Conservation (phyloP, 2,888 invertebrate species). For the Catocala sponsa region DNA sequence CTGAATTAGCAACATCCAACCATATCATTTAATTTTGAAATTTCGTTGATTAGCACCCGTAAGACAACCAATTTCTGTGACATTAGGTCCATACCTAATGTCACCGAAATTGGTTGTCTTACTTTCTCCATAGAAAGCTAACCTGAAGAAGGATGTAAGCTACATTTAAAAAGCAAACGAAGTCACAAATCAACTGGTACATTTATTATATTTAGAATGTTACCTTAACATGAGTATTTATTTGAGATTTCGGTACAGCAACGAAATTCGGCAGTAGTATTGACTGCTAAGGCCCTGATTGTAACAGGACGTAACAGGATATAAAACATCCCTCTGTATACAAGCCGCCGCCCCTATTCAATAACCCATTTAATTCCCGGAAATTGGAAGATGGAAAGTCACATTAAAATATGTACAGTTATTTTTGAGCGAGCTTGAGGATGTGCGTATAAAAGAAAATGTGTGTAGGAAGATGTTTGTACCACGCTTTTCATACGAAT, state of each 20-base stretch:
- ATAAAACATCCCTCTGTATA: slow-evolving; percentile 38
- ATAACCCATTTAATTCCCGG: slow-evolving; percentile 45
- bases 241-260: background rate
- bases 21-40: too few species aligned
- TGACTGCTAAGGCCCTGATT: slow-evolving; percentile 7
- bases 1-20: too few species aligned
- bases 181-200: too few species aligned
- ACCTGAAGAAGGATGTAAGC: too few species aligned
- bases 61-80: too few species aligned
- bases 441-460: slow-evolving; percentile 4
- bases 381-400: slow-evolving; percentile 39
- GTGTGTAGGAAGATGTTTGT: background rate
- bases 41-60: too few species aligned
- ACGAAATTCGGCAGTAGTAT: background rate
- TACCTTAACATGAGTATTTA: too few species aligned
- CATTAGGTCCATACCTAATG: too few species aligned
- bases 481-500: background rate
- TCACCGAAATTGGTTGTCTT: too few species aligned
- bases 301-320: slow-evolving; percentile 26
- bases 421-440: slow-evolving; percentile 26
- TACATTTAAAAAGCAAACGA: too few species aligned
- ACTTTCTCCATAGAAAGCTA: too few species aligned
- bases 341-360: slow-evolving; percentile 38
- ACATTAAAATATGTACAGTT: slow-evolving; percentile 37
- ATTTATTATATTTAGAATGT: too few species aligned